These are phyloP conservation scores for Saturnia japonica DNA, from an alignment of 2,888 invertebrate genomes.

Conservation along the genomic window DNA sequence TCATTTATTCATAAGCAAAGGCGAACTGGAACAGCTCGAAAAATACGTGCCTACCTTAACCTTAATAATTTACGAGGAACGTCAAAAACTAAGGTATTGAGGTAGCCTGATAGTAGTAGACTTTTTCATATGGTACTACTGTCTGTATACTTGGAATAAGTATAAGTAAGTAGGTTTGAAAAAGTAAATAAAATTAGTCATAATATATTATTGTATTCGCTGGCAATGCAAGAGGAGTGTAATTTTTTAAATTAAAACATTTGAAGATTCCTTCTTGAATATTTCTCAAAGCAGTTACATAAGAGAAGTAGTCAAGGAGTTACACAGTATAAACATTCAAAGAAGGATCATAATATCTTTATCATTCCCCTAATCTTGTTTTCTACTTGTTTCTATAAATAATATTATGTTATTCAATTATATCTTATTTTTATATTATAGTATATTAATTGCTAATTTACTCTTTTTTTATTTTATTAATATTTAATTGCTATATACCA, in stretches of 20 bases:
- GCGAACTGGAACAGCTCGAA: slow-evolving; percentile 69
- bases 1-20: slow-evolving; percentile 76
- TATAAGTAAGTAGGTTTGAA: background rate
- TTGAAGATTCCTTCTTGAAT: no score
- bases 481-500: background rate
- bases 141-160: slow-evolving; percentile 9
- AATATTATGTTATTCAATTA: background rate
- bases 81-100: slow-evolving; percentile 40
- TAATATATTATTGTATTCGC: background rate
- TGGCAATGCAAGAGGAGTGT: no score
- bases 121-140: slow-evolving; percentile 26
- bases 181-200: background rate
- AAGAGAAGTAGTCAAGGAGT: no score
- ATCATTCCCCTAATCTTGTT: background rate
- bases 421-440: background rate
- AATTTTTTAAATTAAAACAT: no score
- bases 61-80: slow-evolving; percentile 67
- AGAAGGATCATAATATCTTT: background rate
- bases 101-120: slow-evolving; percentile 24
- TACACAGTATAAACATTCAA: background rate
- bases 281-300: no score
- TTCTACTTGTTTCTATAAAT: background rate
- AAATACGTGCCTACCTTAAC: slow-evolving; percentile 72
- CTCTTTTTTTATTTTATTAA: no score
- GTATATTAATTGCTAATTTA: background rate